Evolutionary conservation across 2,888 invertebrate species (phyloP), one percentile per base, ranked within the genome.

Genomic region (Notocelia uddmanniana): DNA sequence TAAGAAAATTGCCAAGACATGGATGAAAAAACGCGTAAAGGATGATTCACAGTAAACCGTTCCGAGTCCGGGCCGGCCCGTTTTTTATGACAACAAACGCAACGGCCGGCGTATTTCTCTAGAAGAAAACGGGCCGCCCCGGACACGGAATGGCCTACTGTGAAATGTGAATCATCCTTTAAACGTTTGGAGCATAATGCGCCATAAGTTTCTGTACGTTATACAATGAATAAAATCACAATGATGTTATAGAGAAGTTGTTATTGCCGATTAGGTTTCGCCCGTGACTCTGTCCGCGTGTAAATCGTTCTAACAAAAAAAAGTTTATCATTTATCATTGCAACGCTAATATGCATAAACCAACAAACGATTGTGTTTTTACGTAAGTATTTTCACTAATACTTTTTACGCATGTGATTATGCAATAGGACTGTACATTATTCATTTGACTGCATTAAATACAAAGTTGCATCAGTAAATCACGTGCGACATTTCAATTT

Each of bases 371-470:
- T 10, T 18, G n/a, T 6, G 19, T 34, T 54, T 19, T 8, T 23
- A 54, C 31, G 3, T n/a, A n/a, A 6, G 23, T 19, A 63, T 52
- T 63, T 52, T 63, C 63, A 63, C 50, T 21, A 21, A 19, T 52
- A 37, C 37, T 10, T 8, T 37, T 13, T 37, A 13, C 13, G 37
- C 37, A 13, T 37, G 37, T 37, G n/a, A n/a, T 41, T 15, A 15
- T 15, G 41, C 15, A 15, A 41, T 41, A 13, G 15, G 13, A 41
- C 11, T 13, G 8, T 45, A n/a, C 45, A 45, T 45, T n/a, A 45
- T 64, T 21, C 37, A 54, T 34, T 64, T 64, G 37, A 34, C 52
- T 37, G 11, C 34, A 13, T n/a, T 21, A 54, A 64, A 63, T 21
- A 52, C 34, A 34, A 52, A 19, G 37, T 45, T 6, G 1, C 41